Evolutionary conservation across 2,888 invertebrate species (phyloP).

Genomic region (Margaritifera margaritifera): DNA sequence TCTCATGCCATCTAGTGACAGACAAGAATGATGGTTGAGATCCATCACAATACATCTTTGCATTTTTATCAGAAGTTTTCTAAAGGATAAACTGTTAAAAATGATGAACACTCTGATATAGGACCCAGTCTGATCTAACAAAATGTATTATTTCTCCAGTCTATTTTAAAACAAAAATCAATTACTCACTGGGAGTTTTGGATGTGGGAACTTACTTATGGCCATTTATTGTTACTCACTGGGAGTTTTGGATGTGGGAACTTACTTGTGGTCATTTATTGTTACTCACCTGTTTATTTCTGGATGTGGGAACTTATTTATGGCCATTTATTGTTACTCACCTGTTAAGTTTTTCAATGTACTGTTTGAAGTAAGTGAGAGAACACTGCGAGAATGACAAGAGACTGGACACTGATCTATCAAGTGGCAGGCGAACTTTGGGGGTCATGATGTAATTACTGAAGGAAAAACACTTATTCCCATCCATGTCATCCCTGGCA

Average conservation of each 20-base stretch:
- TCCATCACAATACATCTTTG: too few relatives aligned
- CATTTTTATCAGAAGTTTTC: too few relatives aligned
- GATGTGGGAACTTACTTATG: neutral
- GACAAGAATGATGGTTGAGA: too few relatives aligned
- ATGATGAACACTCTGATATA: too few relatives aligned
- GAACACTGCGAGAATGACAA: slow-evolving; percentile 36
- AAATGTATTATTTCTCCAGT: too few relatives aligned
- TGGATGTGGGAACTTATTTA: neutral
- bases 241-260: neutral
- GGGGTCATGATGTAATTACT: slow-evolving; percentile 38
- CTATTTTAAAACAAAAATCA: too few relatives aligned
- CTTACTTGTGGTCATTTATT: neutral
- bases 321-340: neutral
- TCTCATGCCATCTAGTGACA: too few relatives aligned
- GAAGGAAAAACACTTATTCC: slow-evolving; percentile 39
- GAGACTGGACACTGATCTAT: slow-evolving; percentile 27
- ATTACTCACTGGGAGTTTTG: neutral
- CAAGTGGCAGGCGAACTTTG: slow-evolving; percentile 30
- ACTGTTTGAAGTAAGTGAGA: slow-evolving; percentile 24
- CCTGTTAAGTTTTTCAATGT: slow-evolving; percentile 21
- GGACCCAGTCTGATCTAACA: too few relatives aligned
- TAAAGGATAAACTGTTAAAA: too few relatives aligned
- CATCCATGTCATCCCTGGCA: slow-evolving; percentile 38
- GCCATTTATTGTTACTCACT: too few relatives aligned
- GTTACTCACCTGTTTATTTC: neutral